Evolutionary conservation across 2,888 invertebrate genomes (phyloP), one percentile per base, ranked within the genome.

Genomic region (Trachelus iudaicus): DNA sequence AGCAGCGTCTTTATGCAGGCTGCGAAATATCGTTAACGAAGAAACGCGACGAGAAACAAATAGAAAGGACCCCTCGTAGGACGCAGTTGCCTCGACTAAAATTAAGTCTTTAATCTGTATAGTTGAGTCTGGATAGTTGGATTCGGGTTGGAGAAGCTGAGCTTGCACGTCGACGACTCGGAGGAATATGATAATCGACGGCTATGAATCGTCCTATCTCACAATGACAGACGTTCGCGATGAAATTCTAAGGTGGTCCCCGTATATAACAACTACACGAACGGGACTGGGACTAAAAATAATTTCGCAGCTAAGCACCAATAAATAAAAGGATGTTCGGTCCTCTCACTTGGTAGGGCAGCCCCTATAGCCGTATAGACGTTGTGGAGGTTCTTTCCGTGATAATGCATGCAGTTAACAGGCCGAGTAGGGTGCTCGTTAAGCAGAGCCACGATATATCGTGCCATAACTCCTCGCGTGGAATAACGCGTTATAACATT

Each of bases 401-500:
- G 23, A 23, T 56, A 56, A 56, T 56, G 56, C 56, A 56, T 56
- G 56, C 56, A 56, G 56, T 23, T 56, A 56, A 15, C 56, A 56
- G 56, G 56, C 56, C 56, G 23, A 34, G 71, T 34, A 71, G 31
- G 31, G 31, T 31, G 71, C 71, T 71, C 71, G 71, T 71, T 71
- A 71, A 31, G 12, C 71, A 34, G 15, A 31, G 31, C 31, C 13
- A 31, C 71, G 71, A 71, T 71, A 71, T 71, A 71, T 34, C 71
- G 33, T 34, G 15, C 56, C 56, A 56, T 56, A 56, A 56, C 56
- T 56, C 23, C 56, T 34, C 71, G 71, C 23, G 71, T 23, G 71
- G 33, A 71, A 71, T 71, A 71, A 71, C 71, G 15, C 71, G 31
- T 71, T 71, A 71, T 71, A 71, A 11, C 71, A 23, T 71, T 71